phyloP scores from a whole-genome alignment of 2,113 vertebrate genomes.

The Campylomormyrus tamandua region DNA sequence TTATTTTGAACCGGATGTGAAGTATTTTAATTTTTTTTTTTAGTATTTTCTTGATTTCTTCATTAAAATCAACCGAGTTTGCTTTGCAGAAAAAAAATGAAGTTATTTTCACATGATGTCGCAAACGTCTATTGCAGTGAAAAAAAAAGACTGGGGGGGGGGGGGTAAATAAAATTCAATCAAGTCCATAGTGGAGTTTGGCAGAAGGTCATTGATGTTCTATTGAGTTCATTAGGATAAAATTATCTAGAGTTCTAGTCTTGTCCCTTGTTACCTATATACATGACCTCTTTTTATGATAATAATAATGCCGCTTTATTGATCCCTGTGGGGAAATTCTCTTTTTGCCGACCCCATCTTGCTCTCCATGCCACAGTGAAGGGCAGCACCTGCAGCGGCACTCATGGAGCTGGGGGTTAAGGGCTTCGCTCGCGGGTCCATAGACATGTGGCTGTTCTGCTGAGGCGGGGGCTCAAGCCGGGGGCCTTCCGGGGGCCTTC shows the following conservation, averaged over 20 bases:
- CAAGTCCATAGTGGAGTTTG: not conserved
- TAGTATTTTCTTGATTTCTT: not conserved
- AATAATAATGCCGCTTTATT: not conserved
- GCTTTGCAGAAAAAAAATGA: not conserved
- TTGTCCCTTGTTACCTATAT: not conserved
- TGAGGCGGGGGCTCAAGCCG: too few relatives aligned
- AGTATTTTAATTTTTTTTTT: not conserved
- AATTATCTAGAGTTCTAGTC: not conserved
- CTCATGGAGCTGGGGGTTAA: not conserved
- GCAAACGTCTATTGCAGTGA: not conserved
- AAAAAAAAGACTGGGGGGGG: too few relatives aligned
- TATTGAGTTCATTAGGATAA: not conserved
- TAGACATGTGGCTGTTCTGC: too few relatives aligned
- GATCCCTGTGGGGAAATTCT: not conserved
- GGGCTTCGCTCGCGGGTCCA: not conserved
- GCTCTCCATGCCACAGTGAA: not conserved
- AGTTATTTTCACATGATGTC: not conserved
- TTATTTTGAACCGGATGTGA: not conserved
- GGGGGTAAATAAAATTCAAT: too few relatives aligned
- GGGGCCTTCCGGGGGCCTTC: too few relatives aligned
- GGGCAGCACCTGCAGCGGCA: too few relatives aligned
- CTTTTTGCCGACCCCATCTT: not conserved
- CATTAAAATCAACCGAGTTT: not conserved
- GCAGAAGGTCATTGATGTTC: not conserved
- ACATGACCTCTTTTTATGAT: not conserved